Base-by-base conservation (phyloP, 2,113 vertebrate genomes). In the Vidua chalybeata region DNA sequence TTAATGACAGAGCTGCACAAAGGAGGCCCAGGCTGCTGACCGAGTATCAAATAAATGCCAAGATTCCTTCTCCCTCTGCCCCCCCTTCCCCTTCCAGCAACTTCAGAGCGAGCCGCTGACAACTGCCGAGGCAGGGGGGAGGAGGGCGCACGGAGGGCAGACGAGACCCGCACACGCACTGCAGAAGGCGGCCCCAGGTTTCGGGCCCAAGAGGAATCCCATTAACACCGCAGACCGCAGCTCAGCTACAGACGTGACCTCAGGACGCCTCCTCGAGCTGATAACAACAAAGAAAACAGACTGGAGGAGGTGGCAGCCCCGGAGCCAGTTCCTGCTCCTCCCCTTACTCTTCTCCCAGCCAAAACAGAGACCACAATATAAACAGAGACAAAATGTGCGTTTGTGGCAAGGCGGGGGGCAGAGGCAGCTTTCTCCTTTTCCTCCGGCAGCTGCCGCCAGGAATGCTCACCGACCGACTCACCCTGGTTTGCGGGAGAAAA, bases 241-340 rank as follows among this genome's bases (percentile, higher is more conserved):
- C 66, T 43, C 85, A 30, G 82, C 78, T 12, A 56, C 77, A 66
- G 56, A 28, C 69, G 23, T 63, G 90, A 92, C 88, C 82, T 75
- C 59, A 7, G 46, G 68, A 83, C 63, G 7, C 79, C 64, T 68
- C 58, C 45, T 30, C 48, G 5, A 45, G 12, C 30, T 48, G 68
- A 62, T 45, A 88, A 91, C 55, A 89, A 91, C 67, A 94, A 90
- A 71, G 84, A 54, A 61, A 82, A 77, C 63, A 41, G 17, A 30
- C 14, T 14, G 71, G 76, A 78, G 90, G 86, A 89, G 90, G 74
- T 13, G 54, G 41, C 86, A 69, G 75, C 87, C 85, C 81, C 11
- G 54, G 31, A 75, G 89, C 71, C 31, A 89, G 79, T 33, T 93
- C 80, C 91, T 84, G 94, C 91, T 86, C 95, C 95, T 94, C 94